Conservation (phyloP, 2,113 vertebrate genomes). For the Helogale parvula region DNA sequence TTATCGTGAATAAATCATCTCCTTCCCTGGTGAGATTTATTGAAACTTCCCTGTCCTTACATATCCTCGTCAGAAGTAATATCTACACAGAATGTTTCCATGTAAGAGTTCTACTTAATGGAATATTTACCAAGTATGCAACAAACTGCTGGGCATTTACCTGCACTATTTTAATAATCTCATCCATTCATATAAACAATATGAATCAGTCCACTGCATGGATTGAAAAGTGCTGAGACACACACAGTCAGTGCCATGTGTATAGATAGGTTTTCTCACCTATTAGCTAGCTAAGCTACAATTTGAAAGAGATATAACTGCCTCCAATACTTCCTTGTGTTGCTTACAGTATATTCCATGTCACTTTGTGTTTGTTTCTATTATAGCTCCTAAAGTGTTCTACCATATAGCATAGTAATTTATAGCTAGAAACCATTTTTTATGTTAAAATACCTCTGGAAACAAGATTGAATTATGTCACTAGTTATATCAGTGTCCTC, state of each 20-base stretch:
- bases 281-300: not conserved
- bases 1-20: not conserved
- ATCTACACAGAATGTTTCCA: not conserved
- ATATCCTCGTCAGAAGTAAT: not conserved
- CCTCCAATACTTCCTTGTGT: not conserved
- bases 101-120: not conserved
- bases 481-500: not conserved
- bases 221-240: not conserved
- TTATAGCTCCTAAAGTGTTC: not conserved
- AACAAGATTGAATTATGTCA: not conserved
- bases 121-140: not conserved
- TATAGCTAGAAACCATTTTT: not conserved
- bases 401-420: not conserved
- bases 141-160: not conserved
- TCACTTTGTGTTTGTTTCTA: not conserved
- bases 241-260: accelerated
- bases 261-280: not conserved
- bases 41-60: not conserved
- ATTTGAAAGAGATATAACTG: not conserved
- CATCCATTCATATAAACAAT: not conserved
- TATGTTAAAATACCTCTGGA: not conserved
- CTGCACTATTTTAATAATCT: not conserved
- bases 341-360: not conserved
- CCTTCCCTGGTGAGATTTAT: not conserved
- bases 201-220: not conserved